Evolutionary conservation across 2,888 invertebrate genomes (phyloP).

Genomic region (Hylaea fasciaria): DNA sequence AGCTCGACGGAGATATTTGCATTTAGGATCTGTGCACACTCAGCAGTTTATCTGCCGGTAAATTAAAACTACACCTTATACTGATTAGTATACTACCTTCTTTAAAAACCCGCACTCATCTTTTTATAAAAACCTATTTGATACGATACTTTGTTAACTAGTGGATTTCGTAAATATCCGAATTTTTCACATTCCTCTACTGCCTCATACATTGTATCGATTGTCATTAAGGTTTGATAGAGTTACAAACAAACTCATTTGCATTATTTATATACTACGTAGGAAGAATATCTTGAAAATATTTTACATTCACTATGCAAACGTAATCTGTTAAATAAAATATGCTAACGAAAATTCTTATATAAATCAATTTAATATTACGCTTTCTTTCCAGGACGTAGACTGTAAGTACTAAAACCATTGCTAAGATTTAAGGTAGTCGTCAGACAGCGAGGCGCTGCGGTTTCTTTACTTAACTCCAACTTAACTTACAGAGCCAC

Average conservation of each 20-base stretch:
- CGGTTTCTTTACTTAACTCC: constrained; percentile 76
- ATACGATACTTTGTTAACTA: too few relatives aligned
- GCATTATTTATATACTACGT: too few relatives aligned
- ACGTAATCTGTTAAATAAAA: too few relatives aligned
- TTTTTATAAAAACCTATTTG: too few relatives aligned
- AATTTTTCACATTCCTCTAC: too few relatives aligned
- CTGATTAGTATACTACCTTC: neutral
- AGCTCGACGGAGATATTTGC: constrained; percentile 66
- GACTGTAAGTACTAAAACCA: constrained; percentile 44
- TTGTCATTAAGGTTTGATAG: too few relatives aligned
- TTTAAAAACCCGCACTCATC: neutral
- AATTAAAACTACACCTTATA: neutral
- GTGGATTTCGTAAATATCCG: too few relatives aligned
- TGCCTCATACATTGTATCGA: too few relatives aligned
- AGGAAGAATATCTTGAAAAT: too few relatives aligned
- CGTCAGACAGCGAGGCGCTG: constrained; percentile 75
- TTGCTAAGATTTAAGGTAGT: constrained; percentile 73
- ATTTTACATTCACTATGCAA: too few relatives aligned
- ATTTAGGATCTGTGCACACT: constrained; percentile 63
- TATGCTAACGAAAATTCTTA: too few relatives aligned
- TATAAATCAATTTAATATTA: neutral
- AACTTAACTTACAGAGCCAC: constrained; percentile 73
- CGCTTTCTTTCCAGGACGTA: constrained; percentile 17
- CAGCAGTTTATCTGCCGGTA: constrained; percentile 3
- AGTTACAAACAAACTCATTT: too few relatives aligned